These are phyloP conservation scores for Clarias batrachus DNA, from an alignment of 2,113 vertebrate genomes.

Conservation along the genomic window DNA sequence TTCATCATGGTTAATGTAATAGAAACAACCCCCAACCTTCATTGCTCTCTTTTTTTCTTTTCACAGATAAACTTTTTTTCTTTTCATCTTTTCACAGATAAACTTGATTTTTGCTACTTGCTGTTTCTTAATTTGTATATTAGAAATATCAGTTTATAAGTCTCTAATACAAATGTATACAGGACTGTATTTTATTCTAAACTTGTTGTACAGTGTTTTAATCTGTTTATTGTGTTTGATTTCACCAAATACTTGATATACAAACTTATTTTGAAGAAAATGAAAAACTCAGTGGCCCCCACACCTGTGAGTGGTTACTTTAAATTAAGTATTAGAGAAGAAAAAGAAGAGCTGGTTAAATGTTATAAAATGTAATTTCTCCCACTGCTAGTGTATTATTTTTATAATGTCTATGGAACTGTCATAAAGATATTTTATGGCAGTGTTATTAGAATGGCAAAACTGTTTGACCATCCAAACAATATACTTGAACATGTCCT, in stretches of 20 bases:
- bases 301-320: background rate
- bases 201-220: background rate
- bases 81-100: too few relatives aligned
- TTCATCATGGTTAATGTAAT: too few relatives aligned
- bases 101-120: too few relatives aligned
- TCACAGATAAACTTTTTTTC: too few relatives aligned
- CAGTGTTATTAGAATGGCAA: background rate
- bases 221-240: background rate
- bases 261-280: too few relatives aligned
- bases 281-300: background rate
- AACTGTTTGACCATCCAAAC: background rate
- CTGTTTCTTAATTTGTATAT: too few relatives aligned
- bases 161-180: too few relatives aligned
- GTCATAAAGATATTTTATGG: background rate
- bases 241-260: background rate
- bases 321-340: background rate
- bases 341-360: background rate
- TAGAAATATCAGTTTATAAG: too few relatives aligned
- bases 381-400: background rate
- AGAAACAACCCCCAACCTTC: too few relatives aligned
- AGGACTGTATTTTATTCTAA: background rate
- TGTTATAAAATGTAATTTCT: background rate
- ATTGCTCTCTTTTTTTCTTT: too few relatives aligned
- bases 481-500: background rate
- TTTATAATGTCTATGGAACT: background rate